Conservation (phyloP, 2,797 vertebrate genomes). For the Scomberomorus guttatus region DNA sequence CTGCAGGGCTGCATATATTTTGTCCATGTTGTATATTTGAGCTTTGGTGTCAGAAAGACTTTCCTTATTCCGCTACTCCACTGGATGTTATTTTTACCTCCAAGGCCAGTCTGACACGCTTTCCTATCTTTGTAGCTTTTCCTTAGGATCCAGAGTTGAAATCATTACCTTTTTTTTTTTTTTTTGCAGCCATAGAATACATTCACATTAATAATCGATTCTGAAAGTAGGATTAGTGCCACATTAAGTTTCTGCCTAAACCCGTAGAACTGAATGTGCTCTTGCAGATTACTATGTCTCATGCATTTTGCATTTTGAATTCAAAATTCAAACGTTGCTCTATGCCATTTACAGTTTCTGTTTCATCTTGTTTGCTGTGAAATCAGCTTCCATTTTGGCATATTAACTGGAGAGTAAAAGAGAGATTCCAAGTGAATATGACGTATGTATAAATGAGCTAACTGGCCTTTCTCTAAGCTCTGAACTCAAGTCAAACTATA, state of each 20-base stretch:
- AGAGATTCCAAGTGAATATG: conserved; percentile 50
- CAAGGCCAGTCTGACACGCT: conserved; percentile 23
- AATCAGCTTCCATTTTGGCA: conserved; percentile 45
- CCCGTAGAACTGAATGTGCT: not conserved
- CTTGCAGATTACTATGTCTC: conserved; percentile 22
- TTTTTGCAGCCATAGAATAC: not conserved
- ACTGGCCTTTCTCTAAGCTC: conserved; percentile 43
- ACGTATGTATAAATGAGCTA: conserved; percentile 54
- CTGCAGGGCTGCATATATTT: conserved; percentile 56
- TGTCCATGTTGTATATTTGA: conserved; percentile 48
- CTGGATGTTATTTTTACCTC: conserved; percentile 7
- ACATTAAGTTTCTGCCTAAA: conserved; percentile 21
- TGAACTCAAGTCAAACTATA: conserved; percentile 52
- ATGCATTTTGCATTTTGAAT: conserved; percentile 37
- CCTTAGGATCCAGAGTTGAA: conserved; percentile 9
- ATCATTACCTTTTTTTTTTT: conserved; percentile 1
- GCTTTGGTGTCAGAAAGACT: conserved; percentile 42
- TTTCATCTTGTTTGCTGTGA: conserved; percentile 63
- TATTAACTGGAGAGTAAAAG: conserved; percentile 35
- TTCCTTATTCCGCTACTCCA: conserved; percentile 24
- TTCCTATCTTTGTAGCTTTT: conserved; percentile 11
- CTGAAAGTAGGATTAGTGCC: conserved; percentile 35
- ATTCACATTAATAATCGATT: conserved; percentile 32
- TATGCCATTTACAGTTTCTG: conserved; percentile 26
- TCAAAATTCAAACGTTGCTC: conserved; percentile 37